These are phyloP conservation scores for Phania funesta DNA, from an alignment of 2,888 invertebrate species.

Conservation along the genomic window DNA sequence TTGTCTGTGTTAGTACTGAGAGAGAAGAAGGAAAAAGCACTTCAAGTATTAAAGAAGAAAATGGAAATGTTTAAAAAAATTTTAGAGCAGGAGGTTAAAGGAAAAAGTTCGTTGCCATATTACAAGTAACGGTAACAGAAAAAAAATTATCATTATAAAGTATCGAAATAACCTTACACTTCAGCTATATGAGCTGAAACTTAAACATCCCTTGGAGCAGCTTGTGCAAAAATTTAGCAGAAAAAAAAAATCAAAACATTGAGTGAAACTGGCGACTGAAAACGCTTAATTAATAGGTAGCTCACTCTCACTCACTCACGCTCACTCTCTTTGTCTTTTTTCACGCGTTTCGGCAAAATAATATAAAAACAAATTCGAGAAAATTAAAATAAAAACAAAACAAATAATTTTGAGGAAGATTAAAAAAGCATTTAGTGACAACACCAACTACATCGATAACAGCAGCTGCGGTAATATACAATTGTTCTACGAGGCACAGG, in stretches of 20 bases:
- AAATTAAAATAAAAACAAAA: constrained; percentile 61
- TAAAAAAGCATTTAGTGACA: constrained; percentile 29
- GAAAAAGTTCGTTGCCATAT: constrained; percentile 60
- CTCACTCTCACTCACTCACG: not conserved
- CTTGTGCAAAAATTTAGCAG: not conserved
- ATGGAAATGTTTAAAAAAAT: constrained; percentile 39
- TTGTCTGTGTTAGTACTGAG: constrained; percentile 54
- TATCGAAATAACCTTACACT: constrained; percentile 57
- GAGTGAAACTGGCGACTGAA: constrained; percentile 47
- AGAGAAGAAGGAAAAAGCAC: constrained; percentile 38
- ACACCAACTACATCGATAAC: constrained; percentile 25
- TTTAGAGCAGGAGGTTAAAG: constrained; percentile 56
- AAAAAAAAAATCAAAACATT: constrained; percentile 14
- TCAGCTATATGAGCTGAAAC: constrained; percentile 43
- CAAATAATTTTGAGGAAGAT: constrained; percentile 46
- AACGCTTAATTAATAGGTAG: constrained; percentile 30
- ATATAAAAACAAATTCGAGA: constrained; percentile 64
- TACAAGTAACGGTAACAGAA: constrained; percentile 53
- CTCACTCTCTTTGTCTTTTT: constrained; percentile 21
- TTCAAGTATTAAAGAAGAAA: constrained; percentile 40
- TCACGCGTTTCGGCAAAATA: constrained; percentile 19
- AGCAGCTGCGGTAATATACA: constrained; percentile 7
- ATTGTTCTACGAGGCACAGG: constrained; percentile 6
- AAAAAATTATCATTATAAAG: constrained; percentile 31
- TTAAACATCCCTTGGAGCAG: constrained; percentile 15